phyloP scores from a whole-genome alignment of 2,797 vertebrate species.

The Balearica regulorum region DNA sequence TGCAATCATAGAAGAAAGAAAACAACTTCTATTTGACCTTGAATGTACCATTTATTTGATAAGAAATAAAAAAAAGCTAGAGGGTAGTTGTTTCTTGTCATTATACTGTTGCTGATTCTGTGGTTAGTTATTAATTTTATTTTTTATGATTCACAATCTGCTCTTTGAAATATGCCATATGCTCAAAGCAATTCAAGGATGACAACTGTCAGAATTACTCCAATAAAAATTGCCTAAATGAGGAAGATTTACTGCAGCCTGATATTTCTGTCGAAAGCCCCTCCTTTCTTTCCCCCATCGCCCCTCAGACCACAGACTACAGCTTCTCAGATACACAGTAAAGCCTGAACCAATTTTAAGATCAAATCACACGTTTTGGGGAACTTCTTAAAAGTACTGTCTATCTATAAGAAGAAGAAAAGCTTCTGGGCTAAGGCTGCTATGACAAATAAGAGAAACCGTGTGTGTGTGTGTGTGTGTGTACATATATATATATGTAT shows the following conservation, averaged over 20 bases:
- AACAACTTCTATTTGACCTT: constrained; percentile 83
- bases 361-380: constrained; percentile 59
- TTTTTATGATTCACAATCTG: constrained; percentile 95
- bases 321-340: constrained; percentile 53
- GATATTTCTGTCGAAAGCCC: constrained; percentile 74
- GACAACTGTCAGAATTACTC: constrained; percentile 91
- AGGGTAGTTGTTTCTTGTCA: constrained; percentile 83
- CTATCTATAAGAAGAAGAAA: constrained; percentile 31
- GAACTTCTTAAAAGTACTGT: constrained; percentile 40
- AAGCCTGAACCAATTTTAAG: constrained; percentile 50
- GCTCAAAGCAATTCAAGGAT: constrained; percentile 91
- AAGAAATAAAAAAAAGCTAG: constrained; percentile 77
- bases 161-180: constrained; percentile 94
- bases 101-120: constrained; percentile 86
- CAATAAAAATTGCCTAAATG: constrained; percentile 93
- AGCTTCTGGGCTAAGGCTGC: constrained; percentile 10
- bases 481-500: constrained; percentile 19
- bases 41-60: constrained; percentile 72
- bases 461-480: not conserved
- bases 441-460: constrained; percentile 55
- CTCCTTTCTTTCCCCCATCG: constrained; percentile 44
- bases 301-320: not conserved
- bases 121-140: constrained; percentile 92
- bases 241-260: constrained; percentile 87
- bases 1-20: constrained; percentile 67